These are phyloP conservation scores for Leptopilina myrica DNA, from an alignment of 2,888 invertebrate genomes.

Conservation along the genomic window DNA sequence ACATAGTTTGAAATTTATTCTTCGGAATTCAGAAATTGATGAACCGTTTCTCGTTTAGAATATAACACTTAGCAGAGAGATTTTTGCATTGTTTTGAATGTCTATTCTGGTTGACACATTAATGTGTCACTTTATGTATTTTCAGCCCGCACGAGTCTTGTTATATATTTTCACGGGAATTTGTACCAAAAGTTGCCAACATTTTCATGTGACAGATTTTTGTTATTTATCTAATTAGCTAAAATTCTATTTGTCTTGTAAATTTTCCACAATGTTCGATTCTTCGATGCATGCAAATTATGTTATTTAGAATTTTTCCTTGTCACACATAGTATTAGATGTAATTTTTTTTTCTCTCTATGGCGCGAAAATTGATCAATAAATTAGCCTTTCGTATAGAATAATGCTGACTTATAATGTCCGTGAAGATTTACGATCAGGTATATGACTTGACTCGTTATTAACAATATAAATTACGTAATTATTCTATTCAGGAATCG, in stretches of 20 bases:
- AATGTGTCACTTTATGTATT: not conserved
- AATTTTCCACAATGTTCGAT: not conserved
- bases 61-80: not conserved
- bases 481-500: not conserved
- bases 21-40: not conserved
- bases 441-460: not conserved
- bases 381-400: not conserved
- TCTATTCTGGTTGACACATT: constrained; percentile 30
- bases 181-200: not conserved
- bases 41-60: not conserved
- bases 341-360: not conserved
- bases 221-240: no score
- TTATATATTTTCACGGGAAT: not conserved
- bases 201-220: no score
- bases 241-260: not conserved
- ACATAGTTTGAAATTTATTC: not conserved
- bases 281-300: not conserved
- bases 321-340: not conserved
- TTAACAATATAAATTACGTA: not conserved
- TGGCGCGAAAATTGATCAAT: constrained; percentile 15
- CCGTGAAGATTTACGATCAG: not conserved
- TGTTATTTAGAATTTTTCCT: not conserved
- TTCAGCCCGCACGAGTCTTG: not conserved
- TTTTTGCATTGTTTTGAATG: constrained; percentile 4
- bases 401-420: not conserved